Base-by-base conservation (phyloP, 2,797 vertebrate genomes). In the Anguilla anguilla region DNA sequence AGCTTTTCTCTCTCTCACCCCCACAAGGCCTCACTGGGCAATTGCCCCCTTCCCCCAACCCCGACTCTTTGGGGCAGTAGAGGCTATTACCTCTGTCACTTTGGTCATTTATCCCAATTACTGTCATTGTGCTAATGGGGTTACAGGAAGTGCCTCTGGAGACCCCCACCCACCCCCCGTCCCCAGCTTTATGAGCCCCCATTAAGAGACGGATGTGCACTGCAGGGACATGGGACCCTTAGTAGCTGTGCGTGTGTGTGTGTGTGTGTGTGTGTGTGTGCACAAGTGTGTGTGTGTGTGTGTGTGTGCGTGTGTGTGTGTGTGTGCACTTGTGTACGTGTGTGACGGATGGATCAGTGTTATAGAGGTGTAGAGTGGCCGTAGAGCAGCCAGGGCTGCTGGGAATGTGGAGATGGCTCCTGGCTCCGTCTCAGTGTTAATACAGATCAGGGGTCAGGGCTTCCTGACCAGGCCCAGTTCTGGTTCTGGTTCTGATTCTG, bases 81-180 rank as follows among this genome's bases (percentile, higher is more conserved):
- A 89, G 86, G 90, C 89, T 55, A 82, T 91, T 86, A 91, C 87
- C 91, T 91, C 92, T 90, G 89, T 91, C 92, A 92, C 91, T 89
- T 90, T 92, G 91, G 91, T 94, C 93, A 94, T 95, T 93, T 94
- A 94, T 94, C 92, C 93, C 95, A 92, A 94, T 96, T 96, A 95
- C 91, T 94, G 94, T 95, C 94, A 93, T 90, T 91, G 89, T 87
- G 86, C 89, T 90, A 91, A 93, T 95, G 91, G 49, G 57, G 92
- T 95, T 95, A 94, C 95, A 93, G 92, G 93, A 95, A 95, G 92
- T 90, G 89, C 91, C 91, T 92, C 92, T 89, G 92, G 92, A 92
- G 90, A 88, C 89, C 90, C 90, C 85, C 61, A 46, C 13, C 28
- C 86, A 53, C 61, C 90, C 89, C n/a, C 61, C 22, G n/a, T 9